Base-by-base conservation (phyloP, 2,113 vertebrate genomes). In the Rostratula benghalensis region DNA sequence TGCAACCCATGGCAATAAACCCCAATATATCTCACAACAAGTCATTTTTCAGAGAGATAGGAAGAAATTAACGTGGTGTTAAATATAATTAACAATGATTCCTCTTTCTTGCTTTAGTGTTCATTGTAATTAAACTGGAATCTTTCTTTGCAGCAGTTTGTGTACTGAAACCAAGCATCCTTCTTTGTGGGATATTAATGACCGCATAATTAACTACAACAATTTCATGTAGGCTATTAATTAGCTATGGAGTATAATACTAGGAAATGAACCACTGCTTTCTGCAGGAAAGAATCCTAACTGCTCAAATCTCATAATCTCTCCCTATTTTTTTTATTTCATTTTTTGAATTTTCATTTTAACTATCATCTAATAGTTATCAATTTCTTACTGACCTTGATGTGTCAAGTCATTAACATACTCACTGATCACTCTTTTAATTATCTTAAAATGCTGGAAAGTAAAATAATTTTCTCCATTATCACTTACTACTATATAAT, bases 181-280 rank as follows among this genome's bases (percentile, higher is more conserved):
- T 76, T 79, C 69, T 94, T 93, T 78, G 83, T 53, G 30, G 46
- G 91, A 90, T 93, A 85, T 77, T 90, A 92, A 94, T 84, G 37
- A 84, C 69, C 0, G 3, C 31, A 76, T 65, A 94, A 96, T 95
- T 93, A 94, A 71, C 41, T 83, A 89, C 37, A 92, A 82, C 33
- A 89, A 93, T 82, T 94, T 84, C 41, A 92, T 64, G 54, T 69
- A 79, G 76, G n/a, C 41, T 79, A 87, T 82, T 95, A 92, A 95
- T 91, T 92, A 90, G 24, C 43, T 78, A 53, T 1, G 2, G 65
- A 64, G 22, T 54, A 71, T 50, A 87, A 68, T 59, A 74, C 30
- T 22, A 92, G 30, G 67, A 81, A 83, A 13, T 39, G 63, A 90
- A 88, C 15, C 14, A 65, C 12, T 86, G 23, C 13, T 41, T 92